Percentiles rank a stretch among this genome's conserved stretches.
Evolutionary conservation across 2,888 invertebrate species (phyloP).

Genomic region (Conchocele bisecta): DNA sequence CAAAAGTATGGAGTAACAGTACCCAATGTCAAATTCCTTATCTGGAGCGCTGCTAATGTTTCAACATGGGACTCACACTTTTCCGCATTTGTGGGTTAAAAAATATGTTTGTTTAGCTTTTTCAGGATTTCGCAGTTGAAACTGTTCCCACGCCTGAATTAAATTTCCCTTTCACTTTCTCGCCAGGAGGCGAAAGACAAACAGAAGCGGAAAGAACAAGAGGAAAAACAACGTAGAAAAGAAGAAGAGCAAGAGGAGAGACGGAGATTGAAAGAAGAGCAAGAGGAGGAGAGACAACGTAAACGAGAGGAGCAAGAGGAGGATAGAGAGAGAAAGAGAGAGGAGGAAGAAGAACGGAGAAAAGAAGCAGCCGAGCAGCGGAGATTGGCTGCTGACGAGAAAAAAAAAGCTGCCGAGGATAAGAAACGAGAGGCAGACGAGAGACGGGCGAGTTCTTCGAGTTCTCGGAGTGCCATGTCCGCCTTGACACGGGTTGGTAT

Average conservation of each 20-base stretch:
- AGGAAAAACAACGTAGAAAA: conserved; percentile 7
- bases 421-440: conserved; percentile 41
- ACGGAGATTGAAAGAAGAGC: conserved; percentile 17
- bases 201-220: conserved; percentile 13
- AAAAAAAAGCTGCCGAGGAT: conserved; percentile 39
- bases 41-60: too few species aligned
- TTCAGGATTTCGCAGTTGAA: too few species aligned
- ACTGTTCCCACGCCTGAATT: too few species aligned
- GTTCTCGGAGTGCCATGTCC: too few species aligned
- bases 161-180: too few species aligned
- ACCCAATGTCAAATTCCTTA: too few species aligned
- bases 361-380: neutral
- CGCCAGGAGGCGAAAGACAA: conserved; percentile 45
- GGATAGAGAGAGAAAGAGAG: conserved; percentile 11
- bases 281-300: conserved; percentile 18
- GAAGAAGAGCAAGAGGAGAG: conserved; percentile 8
- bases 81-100: too few species aligned
- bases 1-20: too few species aligned
- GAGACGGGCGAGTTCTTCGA: conserved; percentile 42
- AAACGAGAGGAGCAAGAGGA: conserved; percentile 17
- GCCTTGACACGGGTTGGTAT: too few species aligned
- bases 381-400: conserved; percentile 23
- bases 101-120: too few species aligned
- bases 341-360: conserved; percentile 17
- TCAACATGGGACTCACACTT: too few species aligned